Evolutionary conservation across 37 sponge, comb jelly and placozoan genomes (phyloP).

Genomic region (Cladorhizidae sp.): DNA sequence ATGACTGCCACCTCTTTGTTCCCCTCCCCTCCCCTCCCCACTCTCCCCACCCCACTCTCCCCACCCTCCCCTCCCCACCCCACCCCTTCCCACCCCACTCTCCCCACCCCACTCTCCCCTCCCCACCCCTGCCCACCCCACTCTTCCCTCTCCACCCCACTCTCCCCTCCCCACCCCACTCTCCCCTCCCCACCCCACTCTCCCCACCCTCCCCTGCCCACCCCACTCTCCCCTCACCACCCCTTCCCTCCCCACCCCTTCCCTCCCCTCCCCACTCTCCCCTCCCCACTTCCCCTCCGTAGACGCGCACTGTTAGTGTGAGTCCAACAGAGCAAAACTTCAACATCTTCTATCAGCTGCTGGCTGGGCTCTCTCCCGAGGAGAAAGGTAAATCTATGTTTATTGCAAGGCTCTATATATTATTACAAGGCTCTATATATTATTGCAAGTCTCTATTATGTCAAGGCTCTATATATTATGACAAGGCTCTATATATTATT

Average conservation of each 20-base stretch:
- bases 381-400: constrained; percentile 82
- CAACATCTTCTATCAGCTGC: constrained; percentile 87
- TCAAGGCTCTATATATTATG: too few relatives aligned
- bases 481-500: too few relatives aligned
- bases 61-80: neutral
- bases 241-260: constrained; percentile 16
- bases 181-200: too few relatives aligned
- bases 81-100: neutral
- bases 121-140: too few relatives aligned
- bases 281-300: constrained; percentile 13
- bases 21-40: neutral
- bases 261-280: constrained; percentile 1
- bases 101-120: too few relatives aligned
- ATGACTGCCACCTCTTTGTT: neutral
- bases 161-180: too few relatives aligned
- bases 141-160: too few relatives aligned
- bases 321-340: constrained; percentile 69
- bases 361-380: constrained; percentile 82
- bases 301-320: constrained; percentile 67
- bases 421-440: too few relatives aligned
- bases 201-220: neutral
- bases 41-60: too few relatives aligned
- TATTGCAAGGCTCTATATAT: too few relatives aligned
- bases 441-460: too few relatives aligned
- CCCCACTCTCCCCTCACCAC: too few relatives aligned